A percentile compares a stretch with the other conserved stretches of the same genome.
Conservation (phyloP, 2,113 vertebrate species). For the Archilochus colubris region DNA sequence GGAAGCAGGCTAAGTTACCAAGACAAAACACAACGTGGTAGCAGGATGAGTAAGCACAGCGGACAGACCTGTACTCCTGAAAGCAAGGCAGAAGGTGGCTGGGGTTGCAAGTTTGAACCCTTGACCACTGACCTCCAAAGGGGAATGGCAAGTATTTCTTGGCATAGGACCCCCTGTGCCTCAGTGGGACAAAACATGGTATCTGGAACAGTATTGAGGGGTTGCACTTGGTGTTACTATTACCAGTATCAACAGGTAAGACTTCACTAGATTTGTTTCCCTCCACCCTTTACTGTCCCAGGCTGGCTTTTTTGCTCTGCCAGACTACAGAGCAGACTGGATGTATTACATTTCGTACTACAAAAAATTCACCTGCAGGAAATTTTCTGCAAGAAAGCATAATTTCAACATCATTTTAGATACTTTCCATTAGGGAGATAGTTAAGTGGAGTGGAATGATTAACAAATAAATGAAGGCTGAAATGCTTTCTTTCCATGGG, state of each 20-base stretch:
- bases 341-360: fast-evolving
- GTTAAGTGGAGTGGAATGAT: fast-evolving
- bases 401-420: not conserved
- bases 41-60: not conserved
- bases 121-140: not conserved
- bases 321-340: not conserved
- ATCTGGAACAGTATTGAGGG: not conserved
- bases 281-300: not conserved
- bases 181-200: fast-evolving
- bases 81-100: not conserved
- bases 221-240: fast-evolving
- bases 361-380: not conserved
- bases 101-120: not conserved
- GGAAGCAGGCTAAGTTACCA: not conserved
- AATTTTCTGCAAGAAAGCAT: not conserved
- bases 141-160: not conserved
- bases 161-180: not conserved
- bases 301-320: not conserved
- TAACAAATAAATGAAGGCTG: not conserved
- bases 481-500: not conserved
- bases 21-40: not conserved
- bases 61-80: not conserved
- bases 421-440: not conserved
- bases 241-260: not conserved
- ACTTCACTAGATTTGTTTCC: not conserved